Conservation (phyloP, 2,113 vertebrate species). For the Solea solea region DNA sequence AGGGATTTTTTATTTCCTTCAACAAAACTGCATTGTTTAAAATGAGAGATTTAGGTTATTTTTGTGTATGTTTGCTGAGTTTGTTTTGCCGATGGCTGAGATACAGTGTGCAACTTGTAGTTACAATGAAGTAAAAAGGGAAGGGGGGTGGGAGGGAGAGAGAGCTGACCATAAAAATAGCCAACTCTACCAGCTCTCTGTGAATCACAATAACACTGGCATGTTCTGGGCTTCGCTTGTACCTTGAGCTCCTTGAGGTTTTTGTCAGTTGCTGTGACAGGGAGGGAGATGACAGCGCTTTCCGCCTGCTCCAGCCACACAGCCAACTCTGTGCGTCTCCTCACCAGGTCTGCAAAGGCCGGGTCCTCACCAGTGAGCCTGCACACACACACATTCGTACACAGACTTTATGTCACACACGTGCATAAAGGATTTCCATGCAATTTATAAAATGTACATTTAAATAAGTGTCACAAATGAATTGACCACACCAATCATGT, state of each 20-base stretch:
- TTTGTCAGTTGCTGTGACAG: constrained; percentile 77
- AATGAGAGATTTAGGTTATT: neutral
- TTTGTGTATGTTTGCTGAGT: constrained; percentile 13
- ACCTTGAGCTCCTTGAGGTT: constrained; percentile 87
- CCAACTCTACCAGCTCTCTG: neutral
- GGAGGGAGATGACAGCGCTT: constrained; percentile 73
- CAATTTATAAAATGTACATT: constrained; percentile 64
- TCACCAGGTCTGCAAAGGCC: constrained; percentile 82
- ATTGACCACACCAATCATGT: constrained; percentile 50
- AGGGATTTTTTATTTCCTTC: neutral
- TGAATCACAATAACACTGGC: neutral
- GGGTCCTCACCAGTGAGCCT: constrained; percentile 86
- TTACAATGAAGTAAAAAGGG: neutral
- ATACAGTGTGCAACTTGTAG: constrained; percentile 5
- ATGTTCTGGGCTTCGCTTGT: constrained; percentile 43
- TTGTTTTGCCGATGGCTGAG: constrained; percentile 23
- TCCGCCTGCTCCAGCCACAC: constrained; percentile 87
- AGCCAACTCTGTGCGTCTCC: constrained; percentile 80
- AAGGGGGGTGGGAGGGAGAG: neutral
- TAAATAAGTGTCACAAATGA: constrained; percentile 55
- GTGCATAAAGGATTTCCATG: constrained; percentile 54
- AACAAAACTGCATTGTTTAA: constrained; percentile 16
- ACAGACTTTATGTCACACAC: constrained; percentile 8
- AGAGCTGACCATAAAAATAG: constrained; percentile 18
- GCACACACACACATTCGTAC: constrained; percentile 32